Evolutionary conservation across 1,140 invertebrate species (phyloP).

Genomic region (Anadara kagoshimensis): DNA sequence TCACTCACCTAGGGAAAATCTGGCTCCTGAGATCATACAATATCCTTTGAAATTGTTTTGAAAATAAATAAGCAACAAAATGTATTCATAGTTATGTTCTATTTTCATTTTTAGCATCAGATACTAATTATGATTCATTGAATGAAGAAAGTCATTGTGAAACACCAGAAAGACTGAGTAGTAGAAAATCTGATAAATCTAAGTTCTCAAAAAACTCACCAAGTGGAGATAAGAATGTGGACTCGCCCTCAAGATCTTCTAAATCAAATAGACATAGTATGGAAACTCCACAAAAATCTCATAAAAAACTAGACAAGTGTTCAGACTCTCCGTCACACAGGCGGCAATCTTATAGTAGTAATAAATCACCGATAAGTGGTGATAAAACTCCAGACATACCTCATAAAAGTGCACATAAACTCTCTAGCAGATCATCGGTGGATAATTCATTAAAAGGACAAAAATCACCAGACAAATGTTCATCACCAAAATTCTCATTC

Average conservation of each 20-base stretch:
- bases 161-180: conserved; percentile 8
- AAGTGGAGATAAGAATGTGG: neutral
- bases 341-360: too few relatives aligned
- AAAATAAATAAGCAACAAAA: too few relatives aligned
- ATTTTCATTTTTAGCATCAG: conserved; percentile 32
- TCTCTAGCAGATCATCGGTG: too few relatives aligned
- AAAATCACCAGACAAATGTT: neutral
- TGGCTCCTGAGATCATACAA: too few relatives aligned
- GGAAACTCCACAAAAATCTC: too few relatives aligned
- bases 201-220: conserved; percentile 27
- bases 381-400: too few relatives aligned
- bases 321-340: too few relatives aligned
- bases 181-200: conserved; percentile 14
- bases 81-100: neutral
- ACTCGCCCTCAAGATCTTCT: neutral
- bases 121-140: conserved; percentile 41
- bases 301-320: too few relatives aligned
- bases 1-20: too few relatives aligned
- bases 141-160: conserved; percentile 22
- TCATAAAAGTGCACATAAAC: too few relatives aligned
- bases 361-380: too few relatives aligned
- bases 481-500: neutral
- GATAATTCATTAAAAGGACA: conserved; percentile 7
- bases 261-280: neutral
- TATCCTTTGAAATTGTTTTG: too few relatives aligned